Base-by-base conservation (phyloP, 2,113 vertebrate species). In the Arothron firmamentum region DNA sequence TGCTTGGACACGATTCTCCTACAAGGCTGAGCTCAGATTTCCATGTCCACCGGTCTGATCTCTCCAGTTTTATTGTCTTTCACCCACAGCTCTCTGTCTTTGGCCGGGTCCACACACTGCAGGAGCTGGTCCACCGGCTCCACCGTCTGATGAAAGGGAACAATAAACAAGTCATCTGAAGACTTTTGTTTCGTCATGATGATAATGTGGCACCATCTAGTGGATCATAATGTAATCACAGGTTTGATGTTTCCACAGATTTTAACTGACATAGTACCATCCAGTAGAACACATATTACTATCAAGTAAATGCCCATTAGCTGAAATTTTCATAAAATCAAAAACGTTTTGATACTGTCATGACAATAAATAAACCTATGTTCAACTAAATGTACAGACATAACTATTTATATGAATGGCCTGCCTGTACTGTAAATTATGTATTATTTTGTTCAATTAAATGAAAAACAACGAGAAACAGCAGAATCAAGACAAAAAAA, bases 51-150 rank as follows among this genome's bases (percentile, higher is more conserved):
- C 0, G 97, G 97, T 73, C 97, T 89, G 84, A 96, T 92, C 13
- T 94, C 92, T 62, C 97, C 96, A 0, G 97, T 98, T 89, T 95
- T 96, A 81, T 98, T 93, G 83, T 98, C 96, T 70, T 90, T 90
- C 67, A 99, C 97, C 97, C 96, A 99, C 71, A 94, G 87, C 91
- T 99, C 96, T 81, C 96, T 84, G 90, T 99, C 97, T 87, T 86
- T 95, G 82, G 84, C 79, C 1, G 96, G 94, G 84, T 99, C 95
- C 86, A 99, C 96, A 69, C 92, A 91, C 81, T 93, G 94, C 76
- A 99, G 92, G 67, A 98, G 92, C 84, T 99, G 93, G 82, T 99
- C 96, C 91, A 99, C 95, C 0, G 95, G 93, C 88, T 99, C 96
- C 71, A 97, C 90, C 68, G 96, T 99, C 96, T 99, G 89, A 64